Evolutionary conservation across 37 sponge, comb jelly and placozoan species (phyloP), one percentile per base, ranked within the genome.

Genomic region (Sycon ciliatum): DNA sequence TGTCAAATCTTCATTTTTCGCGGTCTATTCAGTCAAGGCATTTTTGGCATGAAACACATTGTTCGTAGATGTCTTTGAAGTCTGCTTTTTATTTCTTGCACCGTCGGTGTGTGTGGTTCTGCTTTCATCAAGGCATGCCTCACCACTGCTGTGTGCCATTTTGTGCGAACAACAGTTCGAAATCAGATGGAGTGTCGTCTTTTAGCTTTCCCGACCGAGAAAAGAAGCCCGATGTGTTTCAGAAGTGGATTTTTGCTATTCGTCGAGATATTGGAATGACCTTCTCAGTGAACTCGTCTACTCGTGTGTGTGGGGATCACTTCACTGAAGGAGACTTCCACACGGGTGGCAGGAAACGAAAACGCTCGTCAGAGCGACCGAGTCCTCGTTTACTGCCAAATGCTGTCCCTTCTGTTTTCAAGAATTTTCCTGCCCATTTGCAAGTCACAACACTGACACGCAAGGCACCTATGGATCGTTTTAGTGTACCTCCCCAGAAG

Each of bases 181-280:
- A 37, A 37, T 38, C 42, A n/a, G n/a, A n/a, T 68, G 69, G n/a
- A 68, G 13, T 68, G 27, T 68, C 69, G 22, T 68, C 39, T 32
- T 68, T 6, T 37, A 37, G 34, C n/a, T n/a, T n/a, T n/a, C n/a
- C n/a, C n/a, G n/a, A n/a, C n/a, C n/a, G n/a, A n/a, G n/a, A n/a
- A n/a, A n/a, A n/a, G n/a, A n/a, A n/a, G n/a, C n/a, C n/a, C n/a
- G n/a, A n/a, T n/a, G n/a, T n/a, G n/a, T n/a, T n/a, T n/a, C n/a
- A n/a, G n/a, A n/a, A n/a, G n/a, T n/a, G n/a, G n/a, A n/a, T n/a
- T n/a, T n/a, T n/a, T n/a, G n/a, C n/a, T n/a, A n/a, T n/a, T n/a
- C n/a, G n/a, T n/a, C n/a, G n/a, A n/a, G n/a, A n/a, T n/a, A n/a
- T n/a, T n/a, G n/a, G n/a, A n/a, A n/a, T n/a, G n/a, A n/a, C n/a